A percentile compares a stretch with the other conserved stretches of the same genome.
Evolutionary conservation across 2,113 vertebrate species (phyloP).

Genomic region (Lepus europaeus): DNA sequence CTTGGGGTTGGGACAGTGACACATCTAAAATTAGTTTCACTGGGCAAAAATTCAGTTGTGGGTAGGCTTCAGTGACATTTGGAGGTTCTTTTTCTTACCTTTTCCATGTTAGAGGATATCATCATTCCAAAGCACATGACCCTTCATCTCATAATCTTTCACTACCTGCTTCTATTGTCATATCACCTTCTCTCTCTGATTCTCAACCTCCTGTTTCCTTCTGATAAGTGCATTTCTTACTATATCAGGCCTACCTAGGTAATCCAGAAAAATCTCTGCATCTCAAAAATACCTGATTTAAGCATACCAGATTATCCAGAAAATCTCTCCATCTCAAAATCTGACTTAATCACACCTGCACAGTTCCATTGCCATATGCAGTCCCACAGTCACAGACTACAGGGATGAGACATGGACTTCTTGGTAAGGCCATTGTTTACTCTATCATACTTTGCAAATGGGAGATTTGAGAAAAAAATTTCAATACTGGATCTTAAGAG

Average conservation of each 20-base stretch:
- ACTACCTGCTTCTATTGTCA: background rate
- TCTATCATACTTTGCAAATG: background rate
- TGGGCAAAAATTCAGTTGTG: background rate
- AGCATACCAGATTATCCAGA: background rate
- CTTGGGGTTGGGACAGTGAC: background rate
- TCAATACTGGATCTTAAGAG: background rate
- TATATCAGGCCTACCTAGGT: background rate
- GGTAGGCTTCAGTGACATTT: background rate
- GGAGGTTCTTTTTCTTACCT: background rate
- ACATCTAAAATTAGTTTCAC: background rate
- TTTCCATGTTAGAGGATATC: background rate
- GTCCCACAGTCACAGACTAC: background rate
- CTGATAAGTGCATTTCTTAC: background rate
- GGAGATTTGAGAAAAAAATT: background rate
- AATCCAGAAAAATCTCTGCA: background rate
- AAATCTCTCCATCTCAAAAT: background rate
- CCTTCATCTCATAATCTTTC: background rate
- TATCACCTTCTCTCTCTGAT: background rate
- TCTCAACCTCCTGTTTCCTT: background rate
- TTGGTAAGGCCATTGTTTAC: slow-evolving; percentile 7
- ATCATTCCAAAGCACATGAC: background rate
- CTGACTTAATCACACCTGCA: background rate
- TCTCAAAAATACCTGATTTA: background rate
- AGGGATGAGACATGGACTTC: background rate
- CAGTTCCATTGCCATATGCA: background rate